Conservation (phyloP, 2,113 vertebrate species). For the Apeltes quadracus region DNA sequence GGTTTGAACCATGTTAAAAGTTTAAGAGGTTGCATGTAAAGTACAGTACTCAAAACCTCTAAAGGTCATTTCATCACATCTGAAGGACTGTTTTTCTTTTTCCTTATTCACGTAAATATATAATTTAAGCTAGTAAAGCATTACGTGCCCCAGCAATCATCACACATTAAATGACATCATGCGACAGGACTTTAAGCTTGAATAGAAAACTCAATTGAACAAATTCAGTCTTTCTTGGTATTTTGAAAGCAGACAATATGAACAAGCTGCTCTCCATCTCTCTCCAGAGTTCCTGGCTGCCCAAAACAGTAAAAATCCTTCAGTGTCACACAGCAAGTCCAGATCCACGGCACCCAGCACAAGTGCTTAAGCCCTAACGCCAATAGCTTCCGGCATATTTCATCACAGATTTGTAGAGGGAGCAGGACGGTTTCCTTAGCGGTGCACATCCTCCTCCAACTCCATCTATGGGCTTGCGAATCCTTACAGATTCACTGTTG, state of each 20-base stretch:
- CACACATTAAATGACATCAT: not conserved
- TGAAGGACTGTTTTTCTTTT: conserved; percentile 12
- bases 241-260: not conserved
- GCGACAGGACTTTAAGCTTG: not conserved
- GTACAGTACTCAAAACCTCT: not conserved
- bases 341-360: conserved; percentile 4
- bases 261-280: not conserved
- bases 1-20: not conserved
- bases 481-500: not conserved
- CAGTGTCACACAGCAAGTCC: not conserved
- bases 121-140: not conserved
- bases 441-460: not conserved
- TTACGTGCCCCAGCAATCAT: not conserved
- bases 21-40: not conserved
- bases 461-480: not conserved
- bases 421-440: not conserved
- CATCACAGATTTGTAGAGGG: not conserved
- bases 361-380: not conserved
- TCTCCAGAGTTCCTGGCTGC: not conserved
- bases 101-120: not conserved
- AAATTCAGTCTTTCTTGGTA: not conserved
- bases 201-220: not conserved
- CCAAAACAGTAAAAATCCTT: not conserved
- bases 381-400: not conserved
- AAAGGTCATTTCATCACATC: not conserved